Evolutionary conservation across 2,888 invertebrate species (phyloP).

Genomic region (Papilio demoleus): DNA sequence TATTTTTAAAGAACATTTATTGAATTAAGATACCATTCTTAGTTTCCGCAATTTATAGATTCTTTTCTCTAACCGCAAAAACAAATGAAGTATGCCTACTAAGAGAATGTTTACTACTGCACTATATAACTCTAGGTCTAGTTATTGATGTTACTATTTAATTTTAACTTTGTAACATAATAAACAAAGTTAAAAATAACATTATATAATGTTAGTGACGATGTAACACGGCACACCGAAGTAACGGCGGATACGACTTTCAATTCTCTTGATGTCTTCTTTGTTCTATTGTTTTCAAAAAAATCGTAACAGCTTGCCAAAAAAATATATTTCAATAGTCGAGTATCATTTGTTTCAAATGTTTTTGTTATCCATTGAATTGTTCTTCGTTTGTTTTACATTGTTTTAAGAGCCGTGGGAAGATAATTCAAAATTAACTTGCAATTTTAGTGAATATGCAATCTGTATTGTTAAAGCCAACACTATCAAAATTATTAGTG

Average conservation of each 20-base stretch:
- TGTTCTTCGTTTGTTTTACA: constrained; percentile 18
- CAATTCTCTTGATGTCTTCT: constrained; percentile 26
- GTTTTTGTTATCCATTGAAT: constrained; percentile 23
- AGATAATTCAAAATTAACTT: background rate
- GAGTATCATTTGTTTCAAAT: constrained; percentile 28
- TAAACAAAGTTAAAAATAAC: background rate
- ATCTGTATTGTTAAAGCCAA: too few relatives aligned
- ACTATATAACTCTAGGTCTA: background rate
- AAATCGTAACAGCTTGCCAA: constrained; percentile 29
- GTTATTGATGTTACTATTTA: background rate
- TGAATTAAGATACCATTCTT: too few relatives aligned
- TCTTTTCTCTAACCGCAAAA: too few relatives aligned
- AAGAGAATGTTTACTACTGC: too few relatives aligned
- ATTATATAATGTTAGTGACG: constrained; percentile 6
- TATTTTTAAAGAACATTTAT: too few relatives aligned
- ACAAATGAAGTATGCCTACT: too few relatives aligned
- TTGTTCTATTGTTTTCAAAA: constrained; percentile 35
- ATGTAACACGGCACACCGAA: constrained; percentile 12
- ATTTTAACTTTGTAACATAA: background rate
- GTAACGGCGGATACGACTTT: constrained; percentile 18
- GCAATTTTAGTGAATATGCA: too few relatives aligned
- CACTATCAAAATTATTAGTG: too few relatives aligned
- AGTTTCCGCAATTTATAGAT: too few relatives aligned
- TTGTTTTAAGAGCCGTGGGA: background rate
- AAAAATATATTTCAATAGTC: constrained; percentile 28